Percentiles rank a stretch among this genome's conserved stretches.
Conservation (phyloP, 2,113 vertebrate species). For the Amphiprion ocellaris region DNA sequence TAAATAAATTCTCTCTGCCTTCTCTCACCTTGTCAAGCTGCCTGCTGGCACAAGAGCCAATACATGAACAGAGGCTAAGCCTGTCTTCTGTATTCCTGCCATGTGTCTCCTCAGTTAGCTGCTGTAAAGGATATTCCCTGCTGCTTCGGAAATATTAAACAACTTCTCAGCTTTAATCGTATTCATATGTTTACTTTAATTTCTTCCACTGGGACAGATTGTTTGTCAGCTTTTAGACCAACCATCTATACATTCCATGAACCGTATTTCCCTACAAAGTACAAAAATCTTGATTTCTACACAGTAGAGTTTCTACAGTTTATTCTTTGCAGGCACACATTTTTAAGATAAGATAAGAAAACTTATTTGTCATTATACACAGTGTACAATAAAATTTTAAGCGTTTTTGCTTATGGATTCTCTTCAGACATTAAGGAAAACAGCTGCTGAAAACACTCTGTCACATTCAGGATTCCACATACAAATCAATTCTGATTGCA, state of each 20-base stretch:
- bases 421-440: no score
- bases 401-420: no score
- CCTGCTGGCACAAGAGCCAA: conserved; percentile 32
- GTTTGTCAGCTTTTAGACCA: neutral
- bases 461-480: no score
- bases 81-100: conserved; percentile 53
- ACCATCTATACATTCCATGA: neutral
- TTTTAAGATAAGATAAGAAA: no score
- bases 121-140: conserved; percentile 33
- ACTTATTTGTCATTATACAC: no score
- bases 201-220: conserved; percentile 7
- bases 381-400: no score
- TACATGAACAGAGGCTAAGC: conserved; percentile 43
- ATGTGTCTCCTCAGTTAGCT: conserved; percentile 50
- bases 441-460: no score
- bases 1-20: conserved; percentile 33
- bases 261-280: neutral
- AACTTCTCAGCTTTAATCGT: conserved; percentile 6
- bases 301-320: no score
- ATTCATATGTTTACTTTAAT: conserved; percentile 19
- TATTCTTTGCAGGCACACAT: no score
- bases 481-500: no score
- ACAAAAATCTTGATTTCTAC: no score
- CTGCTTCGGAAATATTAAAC: conserved; percentile 7
- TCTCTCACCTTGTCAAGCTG: conserved; percentile 55